These are phyloP conservation scores for Apaloderma vittatum DNA, from an alignment of 2,113 vertebrate species.

Conservation along the genomic window DNA sequence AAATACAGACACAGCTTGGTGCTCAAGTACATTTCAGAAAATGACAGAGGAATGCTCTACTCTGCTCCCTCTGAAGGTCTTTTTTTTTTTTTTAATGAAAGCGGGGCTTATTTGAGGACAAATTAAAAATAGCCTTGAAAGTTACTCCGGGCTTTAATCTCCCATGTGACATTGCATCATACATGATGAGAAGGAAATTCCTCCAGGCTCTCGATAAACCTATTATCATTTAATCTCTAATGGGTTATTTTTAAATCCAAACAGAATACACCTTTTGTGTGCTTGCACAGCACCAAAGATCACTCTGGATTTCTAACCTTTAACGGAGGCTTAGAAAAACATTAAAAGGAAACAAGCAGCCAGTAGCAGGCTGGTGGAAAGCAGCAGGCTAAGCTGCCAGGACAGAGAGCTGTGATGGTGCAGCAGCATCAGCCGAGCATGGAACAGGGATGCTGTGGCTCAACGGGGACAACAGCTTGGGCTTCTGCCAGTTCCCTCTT, in stretches of 20 bases:
- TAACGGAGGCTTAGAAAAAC: background rate
- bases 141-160: conserved; percentile 60
- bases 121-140: conserved; percentile 60
- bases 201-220: conserved; percentile 57
- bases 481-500: background rate
- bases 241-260: conserved; percentile 21
- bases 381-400: background rate
- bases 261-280: background rate
- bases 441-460: background rate
- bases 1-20: background rate
- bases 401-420: background rate
- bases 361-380: background rate
- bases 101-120: conserved; percentile 36
- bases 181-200: conserved; percentile 50
- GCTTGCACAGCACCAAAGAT: background rate
- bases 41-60: background rate
- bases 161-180: conserved; percentile 19
- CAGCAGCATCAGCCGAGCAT: accelerated
- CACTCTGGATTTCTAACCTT: background rate
- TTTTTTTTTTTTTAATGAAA: background rate
- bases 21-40: background rate
- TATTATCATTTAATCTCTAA: conserved; percentile 64
- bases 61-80: background rate
- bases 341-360: background rate
- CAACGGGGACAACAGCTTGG: background rate